Base-by-base conservation (phyloP, 2,113 vertebrate genomes). In the Tonatia bakeri region DNA sequence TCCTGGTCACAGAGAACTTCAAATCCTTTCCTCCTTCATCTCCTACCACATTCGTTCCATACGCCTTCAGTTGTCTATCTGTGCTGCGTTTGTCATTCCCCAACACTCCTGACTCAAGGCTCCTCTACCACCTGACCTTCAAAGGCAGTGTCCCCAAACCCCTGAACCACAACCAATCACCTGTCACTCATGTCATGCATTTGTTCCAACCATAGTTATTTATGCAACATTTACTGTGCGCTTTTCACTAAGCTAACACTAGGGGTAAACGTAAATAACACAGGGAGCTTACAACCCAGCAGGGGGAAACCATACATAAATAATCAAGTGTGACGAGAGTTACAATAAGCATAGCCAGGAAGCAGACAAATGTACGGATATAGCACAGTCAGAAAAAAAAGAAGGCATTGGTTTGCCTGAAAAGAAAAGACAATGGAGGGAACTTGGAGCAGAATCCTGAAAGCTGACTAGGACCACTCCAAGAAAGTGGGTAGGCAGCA, bases 71-170 rank as follows among this genome's bases (percentile, higher is more conserved):
- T 33, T 47, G 20, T 4, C 54, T 1, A 1, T 11, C 56, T 11
- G 20, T 13, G 6, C 4, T 10, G 1, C 50, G 16, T 67, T n/a
- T 9, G 26, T 73, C 76, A 10, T 12, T 22, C 11, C 61, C 45
- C n/a, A n/a, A 3, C 31, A 17, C 28, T 40, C 3, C 0, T 52
- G 65, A 10, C 28, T 5, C 0, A 24, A 87, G 52, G 3, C 28
- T 50, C 67, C 36, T 40, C 24, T 20, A 59, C 33, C 22, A 24
- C 19, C 50, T 50, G 9, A 0, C 11, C 8, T 26, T 31, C 11
- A 36, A 26, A 54, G 0, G 3, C 5, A 17, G 12, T 6, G 15
- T 59, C 45, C 43, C 26, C 31, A 28, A 28, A 4, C 17, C 22
- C 36, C 14, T 2, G 4, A 47, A 15, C 54, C n/a, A 36, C 50